Base-by-base conservation (phyloP, 2,113 vertebrate genomes). In the Phyllostomus hastatus region DNA sequence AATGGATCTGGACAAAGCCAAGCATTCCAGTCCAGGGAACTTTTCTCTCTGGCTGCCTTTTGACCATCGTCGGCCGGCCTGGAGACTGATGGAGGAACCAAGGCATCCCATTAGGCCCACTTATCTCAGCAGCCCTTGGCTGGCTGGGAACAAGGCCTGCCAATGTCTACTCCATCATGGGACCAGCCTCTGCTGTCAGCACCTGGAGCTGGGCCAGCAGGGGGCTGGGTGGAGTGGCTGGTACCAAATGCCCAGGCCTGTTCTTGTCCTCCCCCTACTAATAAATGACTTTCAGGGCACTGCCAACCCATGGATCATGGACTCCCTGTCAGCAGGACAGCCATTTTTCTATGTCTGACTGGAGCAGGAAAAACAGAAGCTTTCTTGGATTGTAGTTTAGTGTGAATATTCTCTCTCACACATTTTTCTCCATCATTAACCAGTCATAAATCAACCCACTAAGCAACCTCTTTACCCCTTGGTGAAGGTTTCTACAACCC, bases 231-330 rank as follows among this genome's bases (percentile, higher is more conserved):
- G 10, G 67, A 69, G 72, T 26, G 7, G 81, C 90, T 90, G 76
- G 96, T 95, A 92, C 96, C 90, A 90, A 96, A 95, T 61, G 66
- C 78, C 54, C 79, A 78, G 48, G 67, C 88, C 92, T 73, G 35
- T 75, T 90, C 94, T 75, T 90, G 88, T 96, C 94, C 85, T 94
- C 85, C 91, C 59, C 22, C 61, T 75, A 54, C 76, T 95, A 95
- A 97, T 79, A 92, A 97, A 95, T 94, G 48, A 75, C 67, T 87
- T 97, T 96, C 87, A 2, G 24, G 85, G 52, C 31, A 2, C 90
- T 84, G 72, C 35, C 7, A 82, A 46, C 17, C 14, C 76, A 52
- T 28, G 91, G 80, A 38, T 59, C 50, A 50, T 1, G 43, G 92
- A 81, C 41, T 81, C 41, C 66, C 66, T 73, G 76, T 94, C 31